These are phyloP conservation scores for Mionectes olivaceus DNA, from an alignment of 2,797 vertebrate genomes.

Conservation along the genomic window DNA sequence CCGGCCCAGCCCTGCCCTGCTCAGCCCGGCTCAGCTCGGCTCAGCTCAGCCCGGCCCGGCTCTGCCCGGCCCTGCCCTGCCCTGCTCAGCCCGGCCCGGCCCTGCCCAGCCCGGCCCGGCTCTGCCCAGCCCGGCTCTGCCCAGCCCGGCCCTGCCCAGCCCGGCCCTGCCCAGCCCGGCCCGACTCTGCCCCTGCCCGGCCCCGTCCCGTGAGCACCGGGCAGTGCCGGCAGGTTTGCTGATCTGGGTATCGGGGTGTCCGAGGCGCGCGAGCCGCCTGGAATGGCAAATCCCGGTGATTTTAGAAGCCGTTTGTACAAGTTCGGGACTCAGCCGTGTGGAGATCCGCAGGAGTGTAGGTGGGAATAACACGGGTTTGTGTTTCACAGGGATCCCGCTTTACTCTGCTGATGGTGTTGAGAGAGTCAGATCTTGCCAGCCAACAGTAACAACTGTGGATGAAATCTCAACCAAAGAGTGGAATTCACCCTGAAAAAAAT, in stretches of 20 bases:
- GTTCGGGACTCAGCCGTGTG: too few relatives aligned
- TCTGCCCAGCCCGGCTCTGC: too few relatives aligned
- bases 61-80: too few relatives aligned
- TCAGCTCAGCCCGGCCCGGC: too few relatives aligned
- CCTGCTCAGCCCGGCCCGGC: too few relatives aligned
- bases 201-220: too few relatives aligned
- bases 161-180: too few relatives aligned
- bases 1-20: too few relatives aligned
- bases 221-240: background rate
- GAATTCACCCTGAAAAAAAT: background rate
- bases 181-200: too few relatives aligned
- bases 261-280: background rate
- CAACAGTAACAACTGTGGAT: background rate
- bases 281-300: background rate
- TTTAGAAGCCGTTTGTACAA: too few relatives aligned
- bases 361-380: fast-evolving
- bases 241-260: fast-evolving
- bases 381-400: background rate
- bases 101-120: too few relatives aligned
- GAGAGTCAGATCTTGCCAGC: background rate
- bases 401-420: background rate
- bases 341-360: fast-evolving
- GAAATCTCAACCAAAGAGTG: background rate
- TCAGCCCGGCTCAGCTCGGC: background rate
- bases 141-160: too few relatives aligned